Conservation (phyloP, 1,140 invertebrate species). For the Grapholita molesta region DNA sequence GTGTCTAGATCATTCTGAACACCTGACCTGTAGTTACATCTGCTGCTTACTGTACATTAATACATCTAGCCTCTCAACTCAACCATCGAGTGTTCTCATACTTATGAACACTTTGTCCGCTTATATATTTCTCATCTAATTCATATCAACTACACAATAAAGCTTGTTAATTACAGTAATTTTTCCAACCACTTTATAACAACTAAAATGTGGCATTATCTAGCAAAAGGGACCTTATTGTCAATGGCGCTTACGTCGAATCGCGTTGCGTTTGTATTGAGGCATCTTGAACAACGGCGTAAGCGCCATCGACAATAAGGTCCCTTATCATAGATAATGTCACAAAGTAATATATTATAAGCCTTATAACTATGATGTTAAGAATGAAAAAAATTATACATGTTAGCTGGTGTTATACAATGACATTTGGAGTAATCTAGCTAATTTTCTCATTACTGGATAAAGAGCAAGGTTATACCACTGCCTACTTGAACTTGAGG, state of each 20-base stretch:
- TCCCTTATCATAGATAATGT: no score
- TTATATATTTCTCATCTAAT: background rate
- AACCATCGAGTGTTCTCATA: background rate
- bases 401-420: background rate
- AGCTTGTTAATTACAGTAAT: background rate
- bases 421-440: background rate
- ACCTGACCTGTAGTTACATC: no score
- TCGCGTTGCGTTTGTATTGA: no score
- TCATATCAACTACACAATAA: background rate
- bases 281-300: no score
- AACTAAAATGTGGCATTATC: background rate
- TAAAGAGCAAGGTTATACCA: background rate
- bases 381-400: background rate
- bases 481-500: background rate
- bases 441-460: background rate
- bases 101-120: background rate
- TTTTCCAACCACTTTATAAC: background rate
- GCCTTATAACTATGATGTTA: background rate
- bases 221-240: no score
- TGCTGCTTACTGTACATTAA: background rate
- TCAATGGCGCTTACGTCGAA: no score
- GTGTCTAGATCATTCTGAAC: no score
- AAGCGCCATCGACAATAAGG: no score
- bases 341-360: no score
- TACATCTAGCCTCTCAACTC: background rate